Percentiles rank a stretch among this genome's conserved stretches.
Conservation (phyloP, 2,113 vertebrate species). For the Pavo muticus region DNA sequence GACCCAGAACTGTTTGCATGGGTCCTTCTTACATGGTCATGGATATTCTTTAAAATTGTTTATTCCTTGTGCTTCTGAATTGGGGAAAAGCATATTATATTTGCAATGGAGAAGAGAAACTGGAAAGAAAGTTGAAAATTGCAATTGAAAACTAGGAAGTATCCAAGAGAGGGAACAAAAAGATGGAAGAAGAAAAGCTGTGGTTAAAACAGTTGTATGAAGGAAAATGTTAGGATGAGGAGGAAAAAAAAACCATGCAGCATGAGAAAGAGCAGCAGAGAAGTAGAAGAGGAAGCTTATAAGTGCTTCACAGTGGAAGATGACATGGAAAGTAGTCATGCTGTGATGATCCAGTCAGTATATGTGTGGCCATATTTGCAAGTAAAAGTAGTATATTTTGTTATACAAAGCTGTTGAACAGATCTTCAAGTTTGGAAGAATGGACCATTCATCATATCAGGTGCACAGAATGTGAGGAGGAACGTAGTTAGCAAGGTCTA, state of each 20-base stretch:
- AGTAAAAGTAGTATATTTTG: background rate
- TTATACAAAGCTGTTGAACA: background rate
- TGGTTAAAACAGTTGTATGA: background rate
- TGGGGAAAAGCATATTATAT: background rate
- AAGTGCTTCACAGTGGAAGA: background rate
- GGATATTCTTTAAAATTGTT: background rate
- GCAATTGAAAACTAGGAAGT: background rate
- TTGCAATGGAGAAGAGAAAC: background rate
- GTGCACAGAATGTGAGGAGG: background rate
- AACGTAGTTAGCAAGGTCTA: background rate
- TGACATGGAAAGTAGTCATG: background rate
- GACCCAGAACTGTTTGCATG: background rate
- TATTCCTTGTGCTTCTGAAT: background rate
- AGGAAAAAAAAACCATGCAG: background rate
- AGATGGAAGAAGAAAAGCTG: background rate
- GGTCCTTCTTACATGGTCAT: background rate
- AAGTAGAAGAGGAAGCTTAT: background rate
- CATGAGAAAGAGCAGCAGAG: background rate
- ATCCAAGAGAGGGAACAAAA: background rate
- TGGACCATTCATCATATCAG: background rate
- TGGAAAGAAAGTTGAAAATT: background rate
- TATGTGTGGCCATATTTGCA: background rate
- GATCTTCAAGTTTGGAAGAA: background rate
- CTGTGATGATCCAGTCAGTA: accelerated
- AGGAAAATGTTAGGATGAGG: background rate